These are phyloP conservation scores for Yasuhikotakia modesta DNA, from an alignment of 2,797 vertebrate species.

Conservation along the genomic window DNA sequence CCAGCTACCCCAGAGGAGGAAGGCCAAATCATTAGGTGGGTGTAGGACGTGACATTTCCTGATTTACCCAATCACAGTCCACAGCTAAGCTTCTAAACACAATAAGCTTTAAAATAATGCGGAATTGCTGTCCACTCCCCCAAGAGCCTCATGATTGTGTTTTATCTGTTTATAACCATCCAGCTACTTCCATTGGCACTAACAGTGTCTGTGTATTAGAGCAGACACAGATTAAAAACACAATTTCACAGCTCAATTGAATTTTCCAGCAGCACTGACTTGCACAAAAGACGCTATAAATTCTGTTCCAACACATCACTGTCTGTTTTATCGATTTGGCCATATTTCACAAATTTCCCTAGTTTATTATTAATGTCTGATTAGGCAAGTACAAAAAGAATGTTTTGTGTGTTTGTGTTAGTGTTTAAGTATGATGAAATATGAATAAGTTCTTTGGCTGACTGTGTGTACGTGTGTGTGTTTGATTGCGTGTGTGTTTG, in stretches of 20 bases:
- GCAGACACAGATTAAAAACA: slow-evolving; percentile 14
- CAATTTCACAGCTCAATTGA: slow-evolving; percentile 23
- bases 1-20: slow-evolving; percentile 96
- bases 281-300: slow-evolving; percentile 10
- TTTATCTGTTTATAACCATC: slow-evolving; percentile 14
- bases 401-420: neutral
- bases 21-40: slow-evolving; percentile 95
- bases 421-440: slow-evolving; percentile 20
- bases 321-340: slow-evolving; percentile 13
- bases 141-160: slow-evolving; percentile 6
- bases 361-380: slow-evolving; percentile 3
- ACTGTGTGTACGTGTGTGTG: slow-evolving; percentile 38
- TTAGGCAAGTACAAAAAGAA: neutral
- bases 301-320: neutral
- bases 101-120: slow-evolving; percentile 18
- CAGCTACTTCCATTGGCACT: neutral
- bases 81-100: neutral
- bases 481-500: slow-evolving; percentile 31
- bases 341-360: neutral
- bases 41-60: neutral
- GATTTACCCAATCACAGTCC: neutral
- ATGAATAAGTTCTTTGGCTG: neutral
- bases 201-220: neutral
- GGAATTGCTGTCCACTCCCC: slow-evolving; percentile 11
- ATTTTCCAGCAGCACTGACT: neutral